Evolutionary conservation across 2,113 vertebrate species (phyloP).

Genomic region (Pitta sordida): DNA sequence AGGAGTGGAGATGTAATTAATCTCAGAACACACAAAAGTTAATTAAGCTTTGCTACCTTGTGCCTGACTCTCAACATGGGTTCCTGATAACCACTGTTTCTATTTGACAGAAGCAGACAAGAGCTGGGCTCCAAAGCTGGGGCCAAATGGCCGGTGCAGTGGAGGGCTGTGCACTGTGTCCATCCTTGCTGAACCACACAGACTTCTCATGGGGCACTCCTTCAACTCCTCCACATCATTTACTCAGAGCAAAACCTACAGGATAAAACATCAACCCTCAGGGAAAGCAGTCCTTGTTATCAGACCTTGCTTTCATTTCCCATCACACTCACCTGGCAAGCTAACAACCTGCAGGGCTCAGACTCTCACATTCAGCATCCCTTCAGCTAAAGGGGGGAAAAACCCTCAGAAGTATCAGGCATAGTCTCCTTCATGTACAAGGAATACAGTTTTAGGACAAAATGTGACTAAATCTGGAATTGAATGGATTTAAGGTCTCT

Average conservation of each 20-base stretch:
- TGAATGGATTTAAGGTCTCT: neutral
- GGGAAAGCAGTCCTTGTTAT: neutral
- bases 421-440: neutral
- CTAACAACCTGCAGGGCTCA: neutral
- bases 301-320: neutral
- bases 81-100: neutral
- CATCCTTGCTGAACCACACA: rapidly evolving
- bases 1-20: neutral
- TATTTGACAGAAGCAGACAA: neutral
- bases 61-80: neutral
- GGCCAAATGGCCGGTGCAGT: neutral
- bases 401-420: neutral
- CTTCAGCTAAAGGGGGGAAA: neutral
- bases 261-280: neutral
- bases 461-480: neutral
- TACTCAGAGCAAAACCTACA: neutral
- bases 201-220: neutral
- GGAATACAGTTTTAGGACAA: neutral
- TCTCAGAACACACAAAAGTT: neutral
- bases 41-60: neutral
- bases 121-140: rapidly evolving
- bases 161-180: neutral
- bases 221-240: neutral
- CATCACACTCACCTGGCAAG: neutral
- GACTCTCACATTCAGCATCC: neutral